Evolutionary conservation across 1,140 invertebrate species (phyloP).

Genomic region (Paraescarpia echinospica): DNA sequence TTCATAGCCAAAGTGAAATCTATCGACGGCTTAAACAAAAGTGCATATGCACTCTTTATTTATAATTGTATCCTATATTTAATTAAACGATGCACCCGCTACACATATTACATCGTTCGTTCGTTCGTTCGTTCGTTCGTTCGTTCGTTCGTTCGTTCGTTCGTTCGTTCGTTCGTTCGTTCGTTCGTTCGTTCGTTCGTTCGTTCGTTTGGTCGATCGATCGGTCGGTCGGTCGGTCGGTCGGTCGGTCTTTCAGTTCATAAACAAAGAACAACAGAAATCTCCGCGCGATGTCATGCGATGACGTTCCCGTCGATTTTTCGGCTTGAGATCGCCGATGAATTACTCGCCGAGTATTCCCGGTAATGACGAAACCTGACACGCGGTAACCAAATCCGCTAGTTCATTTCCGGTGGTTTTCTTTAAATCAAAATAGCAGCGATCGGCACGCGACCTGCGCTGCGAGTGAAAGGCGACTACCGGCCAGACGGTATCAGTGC

Average conservation of each 20-base stretch:
- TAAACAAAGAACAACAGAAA: too few species aligned
- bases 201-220: background rate
- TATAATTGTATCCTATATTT: too few species aligned
- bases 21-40: too few species aligned
- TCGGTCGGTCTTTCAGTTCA: too few species aligned
- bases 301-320: background rate
- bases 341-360: background rate
- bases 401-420: constrained; percentile 5
- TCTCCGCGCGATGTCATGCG: too few species aligned
- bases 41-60: too few species aligned
- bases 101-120: too few species aligned
- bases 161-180: background rate
- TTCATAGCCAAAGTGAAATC: too few species aligned
- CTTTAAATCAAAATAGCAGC: background rate
- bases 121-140: background rate
- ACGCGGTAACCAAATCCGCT: background rate
- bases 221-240: too few species aligned
- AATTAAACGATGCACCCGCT: too few species aligned
- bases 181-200: background rate
- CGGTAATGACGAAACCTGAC: background rate
- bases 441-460: background rate
- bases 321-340: background rate
- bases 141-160: background rate
- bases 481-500: background rate
- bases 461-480: background rate